Evolutionary conservation across 92 coral and sea anemone genomes (phyloP).

Genomic region (Anthopleura xanthogrammica): DNA sequence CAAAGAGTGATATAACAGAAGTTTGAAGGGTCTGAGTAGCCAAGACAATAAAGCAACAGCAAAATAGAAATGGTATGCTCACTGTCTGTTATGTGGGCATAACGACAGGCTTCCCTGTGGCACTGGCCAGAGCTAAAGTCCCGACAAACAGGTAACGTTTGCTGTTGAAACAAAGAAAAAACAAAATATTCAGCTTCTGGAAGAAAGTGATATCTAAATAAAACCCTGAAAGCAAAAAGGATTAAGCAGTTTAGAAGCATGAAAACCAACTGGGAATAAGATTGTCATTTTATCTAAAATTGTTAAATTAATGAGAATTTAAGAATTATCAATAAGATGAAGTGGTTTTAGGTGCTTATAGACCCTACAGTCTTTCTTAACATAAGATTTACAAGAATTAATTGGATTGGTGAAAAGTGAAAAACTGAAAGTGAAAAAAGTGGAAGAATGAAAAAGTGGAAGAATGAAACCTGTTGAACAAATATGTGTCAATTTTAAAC

Average conservation of each 20-base stretch:
- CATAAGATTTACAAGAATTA: no score
- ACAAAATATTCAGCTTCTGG: slow-evolving; percentile 16
- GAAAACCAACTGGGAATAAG: not conserved
- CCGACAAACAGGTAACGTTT: slow-evolving; percentile 97
- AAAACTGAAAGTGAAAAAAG: not conserved
- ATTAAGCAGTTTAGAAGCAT: not conserved
- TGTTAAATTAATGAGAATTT: no score
- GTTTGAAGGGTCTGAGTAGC: not conserved
- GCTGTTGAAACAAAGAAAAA: slow-evolving; percentile 84
- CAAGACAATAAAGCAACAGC: slow-evolving; percentile 6
- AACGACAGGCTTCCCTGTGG: slow-evolving; percentile 99
- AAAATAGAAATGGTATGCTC: slow-evolving; percentile 74
- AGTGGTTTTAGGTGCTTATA: not conserved
- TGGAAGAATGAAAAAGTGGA: not conserved
- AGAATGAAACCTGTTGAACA: not conserved
- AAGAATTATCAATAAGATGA: no score
- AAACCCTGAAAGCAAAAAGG: slow-evolving; percentile 20
- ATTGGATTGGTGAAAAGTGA: not conserved
- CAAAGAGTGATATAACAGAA: not conserved
- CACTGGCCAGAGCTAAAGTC: slow-evolving; percentile 99
- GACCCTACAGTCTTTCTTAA: no score
- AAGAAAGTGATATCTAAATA: not conserved
- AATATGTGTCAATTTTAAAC: not conserved
- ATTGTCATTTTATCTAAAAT: not conserved
- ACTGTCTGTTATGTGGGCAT: slow-evolving; percentile 99